Percentiles rank a stretch among this genome's conserved stretches.
Evolutionary conservation across 2,888 invertebrate species (phyloP).

Genomic region (Maniola hyperantus): DNA sequence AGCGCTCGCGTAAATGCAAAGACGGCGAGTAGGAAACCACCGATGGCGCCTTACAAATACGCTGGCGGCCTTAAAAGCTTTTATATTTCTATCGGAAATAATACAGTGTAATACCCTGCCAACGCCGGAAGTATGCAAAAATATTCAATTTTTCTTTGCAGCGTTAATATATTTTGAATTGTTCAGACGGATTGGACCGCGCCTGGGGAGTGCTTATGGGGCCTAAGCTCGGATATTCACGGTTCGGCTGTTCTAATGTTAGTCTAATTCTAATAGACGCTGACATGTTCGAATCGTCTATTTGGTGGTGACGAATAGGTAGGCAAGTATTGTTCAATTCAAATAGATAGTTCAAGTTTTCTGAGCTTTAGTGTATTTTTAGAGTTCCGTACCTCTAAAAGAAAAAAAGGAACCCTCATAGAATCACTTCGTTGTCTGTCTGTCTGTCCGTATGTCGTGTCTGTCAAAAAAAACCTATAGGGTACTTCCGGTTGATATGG

Average conservation of each 20-base stretch:
- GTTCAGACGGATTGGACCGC: slow-evolving; percentile 45
- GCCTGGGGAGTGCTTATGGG: slow-evolving; percentile 55
- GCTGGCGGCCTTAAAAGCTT: slow-evolving; percentile 79
- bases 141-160: slow-evolving; percentile 76
- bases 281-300: slow-evolving; percentile 51
- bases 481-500: too few species aligned
- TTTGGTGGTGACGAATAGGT: slow-evolving; percentile 14
- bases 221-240: slow-evolving; percentile 70
- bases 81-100: slow-evolving; percentile 76
- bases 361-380: neutral
- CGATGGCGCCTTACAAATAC: slow-evolving; percentile 69
- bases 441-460: too few species aligned
- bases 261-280: slow-evolving; percentile 61
- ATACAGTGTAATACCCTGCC: slow-evolving; percentile 71
- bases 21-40: slow-evolving; percentile 56
- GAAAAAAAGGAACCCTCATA: too few species aligned
- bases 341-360: slow-evolving; percentile 17
- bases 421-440: too few species aligned
- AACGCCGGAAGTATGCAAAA: slow-evolving; percentile 69
- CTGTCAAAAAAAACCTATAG: too few species aligned
- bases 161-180: slow-evolving; percentile 67
- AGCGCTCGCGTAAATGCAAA: slow-evolving; percentile 48
- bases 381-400: neutral
- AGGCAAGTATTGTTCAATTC: neutral
- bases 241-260: slow-evolving; percentile 55